Percentiles rank a stretch among this genome's conserved stretches.
Conservation (phyloP, 2,888 invertebrate genomes). For the Lysandra bellargus region DNA sequence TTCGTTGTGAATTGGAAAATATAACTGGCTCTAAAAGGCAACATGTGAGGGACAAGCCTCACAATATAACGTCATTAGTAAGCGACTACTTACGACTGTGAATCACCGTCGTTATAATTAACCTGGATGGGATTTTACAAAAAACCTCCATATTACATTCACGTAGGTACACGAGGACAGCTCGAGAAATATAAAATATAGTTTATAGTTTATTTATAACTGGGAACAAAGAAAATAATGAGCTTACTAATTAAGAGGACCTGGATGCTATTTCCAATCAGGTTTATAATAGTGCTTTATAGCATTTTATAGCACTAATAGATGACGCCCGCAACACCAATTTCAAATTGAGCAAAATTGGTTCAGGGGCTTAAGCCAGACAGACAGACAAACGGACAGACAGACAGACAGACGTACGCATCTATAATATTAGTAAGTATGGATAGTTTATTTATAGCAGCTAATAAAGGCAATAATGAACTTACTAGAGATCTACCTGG, state of each 20-base stretch:
- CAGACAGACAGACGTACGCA: no score
- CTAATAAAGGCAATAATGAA: not conserved
- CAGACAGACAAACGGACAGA: no score
- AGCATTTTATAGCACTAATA: no score
- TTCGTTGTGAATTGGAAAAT: not conserved
- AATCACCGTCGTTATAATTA: not conserved
- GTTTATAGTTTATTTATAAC: not conserved
- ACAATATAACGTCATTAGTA: slow-evolving; percentile 4
- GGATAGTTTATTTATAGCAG: not conserved
- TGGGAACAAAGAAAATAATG: not conserved
- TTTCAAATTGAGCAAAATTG: no score
- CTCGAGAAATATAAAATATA: not conserved
- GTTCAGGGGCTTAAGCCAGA: no score
- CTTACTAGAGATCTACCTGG: not conserved
- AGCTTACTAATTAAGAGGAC: not conserved
- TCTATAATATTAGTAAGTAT: no score
- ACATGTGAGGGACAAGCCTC: not conserved
- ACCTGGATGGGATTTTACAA: slow-evolving; percentile 1
- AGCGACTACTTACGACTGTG: not conserved
- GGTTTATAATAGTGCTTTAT: no score
- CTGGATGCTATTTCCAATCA: no score
- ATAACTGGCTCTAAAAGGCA: not conserved
- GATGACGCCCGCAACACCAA: no score
- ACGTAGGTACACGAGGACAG: not conserved
- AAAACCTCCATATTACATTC: not conserved